Base-by-base conservation (phyloP, 2,888 invertebrate genomes). In the Cryptops parisi region DNA sequence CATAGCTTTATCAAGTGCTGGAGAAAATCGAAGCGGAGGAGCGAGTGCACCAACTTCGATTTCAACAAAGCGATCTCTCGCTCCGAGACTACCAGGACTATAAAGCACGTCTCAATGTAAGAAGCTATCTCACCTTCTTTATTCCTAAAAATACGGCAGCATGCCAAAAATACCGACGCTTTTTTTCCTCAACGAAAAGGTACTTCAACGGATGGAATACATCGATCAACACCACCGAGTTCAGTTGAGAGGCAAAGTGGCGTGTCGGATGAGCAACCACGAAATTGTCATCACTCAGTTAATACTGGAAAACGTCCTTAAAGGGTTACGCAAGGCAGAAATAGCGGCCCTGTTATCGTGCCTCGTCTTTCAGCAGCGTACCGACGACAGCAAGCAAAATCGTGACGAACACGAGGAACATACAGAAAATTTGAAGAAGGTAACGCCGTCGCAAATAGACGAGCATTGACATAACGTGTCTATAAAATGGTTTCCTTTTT, bases 251-350 rank as follows among this genome's bases (percentile, higher is more conserved):
- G 91, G 91, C 1, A 76, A 82, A 55, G 86, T 89, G 1, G 89
- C 89, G 1, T 82, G 88, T 63, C 82, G 84, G 70, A 85, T 90
- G 77, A 82, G 85, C 43, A 82, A 79, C 61, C 72, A 74, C 47
- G 96, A 91, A 68, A 73, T 98, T 21, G 77, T 98, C 51, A 82
- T 97, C 57, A 96, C 97, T 0, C 97, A 98, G 68, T 72, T 98
- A 45, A 84, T 97, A 38, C 80, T 96, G 61, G 79, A 87, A 58
- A 91, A 94, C 67, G 80, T 87, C 50, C 78, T 98, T 59, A 84
- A 84, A 0, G 81, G 86, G 62, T 78, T 89, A 57, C 78, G 80
- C 57, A 84, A 91, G 0, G 82, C 87, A 0, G 94, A 96, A 71
- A 91, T 97, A 45, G 96, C 94, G 0, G 93, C 96, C 0, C 68